These are phyloP conservation scores for Calephelis virginiensis DNA, from an alignment of 1,140 invertebrate species.

Conservation along the genomic window DNA sequence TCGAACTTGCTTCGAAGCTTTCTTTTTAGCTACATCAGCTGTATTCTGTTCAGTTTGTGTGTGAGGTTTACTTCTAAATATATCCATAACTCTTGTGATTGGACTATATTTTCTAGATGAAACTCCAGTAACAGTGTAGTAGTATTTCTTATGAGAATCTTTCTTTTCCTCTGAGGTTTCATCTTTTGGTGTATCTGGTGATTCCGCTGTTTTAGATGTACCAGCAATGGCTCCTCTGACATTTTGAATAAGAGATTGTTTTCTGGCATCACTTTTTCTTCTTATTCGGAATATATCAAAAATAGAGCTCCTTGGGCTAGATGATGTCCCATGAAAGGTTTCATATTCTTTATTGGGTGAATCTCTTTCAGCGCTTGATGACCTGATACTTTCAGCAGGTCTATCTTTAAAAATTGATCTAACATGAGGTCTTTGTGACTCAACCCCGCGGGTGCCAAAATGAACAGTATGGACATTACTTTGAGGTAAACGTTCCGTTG, in stretches of 20 bases:
- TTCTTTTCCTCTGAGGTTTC: conserved; percentile 47
- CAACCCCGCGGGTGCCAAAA: conserved; percentile 68
- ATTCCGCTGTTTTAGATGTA: conserved; percentile 44
- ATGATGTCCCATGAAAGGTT: conserved; percentile 72
- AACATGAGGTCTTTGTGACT: conserved; percentile 68
- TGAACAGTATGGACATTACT: conserved; percentile 70
- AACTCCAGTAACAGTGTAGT: conserved; percentile 70
- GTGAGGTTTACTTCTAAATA: conserved; percentile 65
- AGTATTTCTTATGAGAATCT: conserved; percentile 71
- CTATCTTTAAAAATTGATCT: conserved; percentile 69
- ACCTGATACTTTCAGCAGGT: conserved; percentile 50
- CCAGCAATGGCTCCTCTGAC: conserved; percentile 41
- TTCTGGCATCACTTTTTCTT: conserved; percentile 72
- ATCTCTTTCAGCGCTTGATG: conserved; percentile 66
- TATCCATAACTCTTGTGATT: conserved; percentile 72
- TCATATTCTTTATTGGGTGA: conserved; percentile 65
- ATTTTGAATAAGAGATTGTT: conserved; percentile 60
- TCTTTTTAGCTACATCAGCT: conserved; percentile 56
- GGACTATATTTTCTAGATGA: conserved; percentile 67
- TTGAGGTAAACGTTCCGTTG: conserved; percentile 47
- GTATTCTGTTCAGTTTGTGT: conserved; percentile 45
- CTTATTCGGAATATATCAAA: conserved; percentile 74
- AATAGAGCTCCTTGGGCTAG: conserved; percentile 72
- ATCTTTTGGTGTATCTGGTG: conserved; percentile 52
- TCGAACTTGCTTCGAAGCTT: conserved; percentile 49